Evolutionary conservation across 2,113 vertebrate genomes (phyloP).

Genomic region (Quiscalus mexicanus): DNA sequence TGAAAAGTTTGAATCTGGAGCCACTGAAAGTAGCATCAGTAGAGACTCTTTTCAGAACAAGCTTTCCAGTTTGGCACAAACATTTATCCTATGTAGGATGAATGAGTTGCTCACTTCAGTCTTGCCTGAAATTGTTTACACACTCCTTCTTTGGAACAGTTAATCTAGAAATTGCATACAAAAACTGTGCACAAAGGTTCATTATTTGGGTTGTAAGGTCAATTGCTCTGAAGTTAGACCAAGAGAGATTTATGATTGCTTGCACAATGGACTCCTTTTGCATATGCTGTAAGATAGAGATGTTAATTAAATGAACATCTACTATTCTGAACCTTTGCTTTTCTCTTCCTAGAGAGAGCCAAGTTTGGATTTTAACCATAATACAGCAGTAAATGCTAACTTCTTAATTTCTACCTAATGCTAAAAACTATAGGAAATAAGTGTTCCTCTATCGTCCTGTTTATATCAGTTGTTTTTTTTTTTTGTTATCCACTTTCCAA

Average conservation of each 20-base stretch:
- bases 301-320: constrained; percentile 6
- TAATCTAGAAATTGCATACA: constrained; percentile 15
- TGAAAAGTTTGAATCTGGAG: background rate
- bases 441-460: background rate
- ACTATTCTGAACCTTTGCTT: background rate
- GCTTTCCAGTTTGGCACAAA: background rate
- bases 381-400: background rate
- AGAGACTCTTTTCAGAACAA: background rate
- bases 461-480: background rate
- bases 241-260: constrained; percentile 8
- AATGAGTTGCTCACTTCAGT: background rate
- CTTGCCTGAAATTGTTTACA: constrained; percentile 2
- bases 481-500: background rate
- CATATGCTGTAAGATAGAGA: background rate
- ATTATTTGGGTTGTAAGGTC: constrained; percentile 31
- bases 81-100: background rate
- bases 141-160: background rate
- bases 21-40: background rate
- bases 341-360: background rate
- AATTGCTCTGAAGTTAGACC: constrained; percentile 17
- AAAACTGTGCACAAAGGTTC: background rate
- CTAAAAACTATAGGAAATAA: background rate
- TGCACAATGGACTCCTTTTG: constrained; percentile 5
- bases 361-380: background rate
- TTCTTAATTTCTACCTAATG: background rate